phyloP scores from a whole-genome alignment of 1,140 invertebrate species.

The Tribolium castaneum region DNA sequence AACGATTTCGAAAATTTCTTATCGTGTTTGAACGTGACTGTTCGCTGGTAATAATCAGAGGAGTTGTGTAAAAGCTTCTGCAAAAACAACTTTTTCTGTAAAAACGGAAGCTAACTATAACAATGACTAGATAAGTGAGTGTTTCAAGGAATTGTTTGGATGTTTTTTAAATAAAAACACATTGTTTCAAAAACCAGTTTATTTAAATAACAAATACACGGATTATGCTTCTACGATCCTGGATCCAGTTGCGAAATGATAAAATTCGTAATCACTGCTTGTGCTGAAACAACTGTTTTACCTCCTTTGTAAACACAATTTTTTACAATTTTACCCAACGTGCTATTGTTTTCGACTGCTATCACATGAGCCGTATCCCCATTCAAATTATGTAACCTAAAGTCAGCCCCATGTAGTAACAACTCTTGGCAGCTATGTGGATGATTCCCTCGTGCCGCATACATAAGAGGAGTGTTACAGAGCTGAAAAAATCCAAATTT shows the following conservation, averaged over 20 bases:
- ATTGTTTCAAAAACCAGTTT: background rate
- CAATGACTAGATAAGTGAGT: no score
- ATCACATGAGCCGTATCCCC: slow-evolving; percentile 85
- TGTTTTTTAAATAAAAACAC: background rate
- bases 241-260: slow-evolving; percentile 53
- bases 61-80: no score
- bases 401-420: slow-evolving; percentile 79
- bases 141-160: no score
- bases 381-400: slow-evolving; percentile 81
- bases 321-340: slow-evolving; percentile 66
- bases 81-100: no score
- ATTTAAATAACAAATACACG: background rate
- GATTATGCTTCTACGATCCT: background rate
- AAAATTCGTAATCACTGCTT: slow-evolving; percentile 66
- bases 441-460: slow-evolving; percentile 88
- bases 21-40: no score
- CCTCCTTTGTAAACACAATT: background rate
- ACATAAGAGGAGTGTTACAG: slow-evolving; percentile 89
- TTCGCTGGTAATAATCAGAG: no score
- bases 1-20: no score
- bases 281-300: slow-evolving; percentile 64
- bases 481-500: slow-evolving; percentile 68
- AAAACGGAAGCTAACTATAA: no score
- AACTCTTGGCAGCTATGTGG: slow-evolving; percentile 87
- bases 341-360: slow-evolving; percentile 76